Evolutionary conservation across 2,888 invertebrate genomes (phyloP).

Genomic region (Drosophila silvestris): DNA sequence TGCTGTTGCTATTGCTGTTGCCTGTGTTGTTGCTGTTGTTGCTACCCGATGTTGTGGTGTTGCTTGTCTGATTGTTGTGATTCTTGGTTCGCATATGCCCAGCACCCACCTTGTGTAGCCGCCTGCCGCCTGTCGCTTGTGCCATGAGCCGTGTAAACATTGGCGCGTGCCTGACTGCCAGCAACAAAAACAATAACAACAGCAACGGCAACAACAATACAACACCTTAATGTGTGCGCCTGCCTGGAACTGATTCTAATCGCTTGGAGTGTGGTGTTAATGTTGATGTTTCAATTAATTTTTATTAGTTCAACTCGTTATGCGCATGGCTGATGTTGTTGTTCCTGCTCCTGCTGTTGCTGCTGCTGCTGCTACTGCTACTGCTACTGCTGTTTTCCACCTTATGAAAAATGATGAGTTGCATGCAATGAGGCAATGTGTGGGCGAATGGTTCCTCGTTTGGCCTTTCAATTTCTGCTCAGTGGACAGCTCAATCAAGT

Average conservation of each 20-base stretch:
- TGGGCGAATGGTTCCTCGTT: constrained; percentile 13
- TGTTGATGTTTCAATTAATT: constrained; percentile 79
- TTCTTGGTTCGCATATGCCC: constrained; percentile 75
- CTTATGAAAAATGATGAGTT: constrained; percentile 66
- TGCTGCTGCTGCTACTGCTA: background rate
- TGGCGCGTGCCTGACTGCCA: constrained; percentile 73
- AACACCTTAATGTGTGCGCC: constrained; percentile 78
- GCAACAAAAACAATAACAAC: constrained; percentile 49
- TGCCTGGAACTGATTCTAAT: constrained; percentile 79
- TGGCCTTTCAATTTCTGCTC: constrained; percentile 22
- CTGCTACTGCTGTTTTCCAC: background rate
- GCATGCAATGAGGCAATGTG: constrained; percentile 28
- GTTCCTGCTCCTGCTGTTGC: background rate
- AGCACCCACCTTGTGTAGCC: constrained; percentile 18
- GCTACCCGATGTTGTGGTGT: constrained; percentile 51
- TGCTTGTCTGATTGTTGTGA: constrained; percentile 76
- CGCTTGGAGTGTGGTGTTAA: constrained; percentile 72
- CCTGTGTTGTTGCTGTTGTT: constrained; percentile 34
- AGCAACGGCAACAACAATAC: constrained; percentile 46
- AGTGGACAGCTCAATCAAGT: constrained; percentile 64
- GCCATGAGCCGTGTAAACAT: constrained; percentile 80
- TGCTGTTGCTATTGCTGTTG: constrained; percentile 42
- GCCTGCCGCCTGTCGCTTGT: constrained; percentile 46
- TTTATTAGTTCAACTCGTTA: constrained; percentile 72
- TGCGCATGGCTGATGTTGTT: constrained; percentile 37